phyloP scores from a whole-genome alignment of 2,797 vertebrate species.

The Pipistrellus pipistrellus region DNA sequence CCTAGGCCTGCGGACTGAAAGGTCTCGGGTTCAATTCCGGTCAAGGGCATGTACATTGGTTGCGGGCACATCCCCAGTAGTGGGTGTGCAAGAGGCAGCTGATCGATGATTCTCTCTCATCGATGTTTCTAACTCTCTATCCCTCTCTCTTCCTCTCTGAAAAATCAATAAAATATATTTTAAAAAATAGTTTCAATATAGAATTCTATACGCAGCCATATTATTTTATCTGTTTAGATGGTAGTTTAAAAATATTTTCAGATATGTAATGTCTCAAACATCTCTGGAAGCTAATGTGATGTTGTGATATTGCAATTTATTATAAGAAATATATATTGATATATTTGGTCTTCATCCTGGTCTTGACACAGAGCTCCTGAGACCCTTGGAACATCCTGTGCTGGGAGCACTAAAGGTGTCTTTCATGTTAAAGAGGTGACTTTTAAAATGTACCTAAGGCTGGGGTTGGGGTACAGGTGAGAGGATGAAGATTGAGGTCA shows the following conservation, averaged over 20 bases:
- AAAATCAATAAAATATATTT: neutral
- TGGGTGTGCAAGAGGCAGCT: no score
- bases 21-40: no score
- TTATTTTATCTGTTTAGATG: neutral
- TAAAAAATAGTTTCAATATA: neutral
- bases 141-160: no score
- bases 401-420: neutral
- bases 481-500: neutral
- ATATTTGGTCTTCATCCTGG: neutral
- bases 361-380: neutral
- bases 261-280: neutral
- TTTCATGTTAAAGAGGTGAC: neutral
- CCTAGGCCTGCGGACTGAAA: no score
- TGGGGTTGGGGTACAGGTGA: neutral
- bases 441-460: neutral
- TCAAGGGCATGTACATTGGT: no score
- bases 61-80: no score
- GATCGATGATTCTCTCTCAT: no score
- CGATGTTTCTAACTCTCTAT: no score
- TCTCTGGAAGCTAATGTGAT: neutral
- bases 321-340: conserved; percentile 3
- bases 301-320: conserved; percentile 16
- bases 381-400: neutral
- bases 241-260: conserved; percentile 52
- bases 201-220: neutral